A percentile compares a stretch with the other conserved stretches of the same genome.
phyloP scores from a whole-genome alignment of 2,888 invertebrate genomes.

The Mythimna impura region DNA sequence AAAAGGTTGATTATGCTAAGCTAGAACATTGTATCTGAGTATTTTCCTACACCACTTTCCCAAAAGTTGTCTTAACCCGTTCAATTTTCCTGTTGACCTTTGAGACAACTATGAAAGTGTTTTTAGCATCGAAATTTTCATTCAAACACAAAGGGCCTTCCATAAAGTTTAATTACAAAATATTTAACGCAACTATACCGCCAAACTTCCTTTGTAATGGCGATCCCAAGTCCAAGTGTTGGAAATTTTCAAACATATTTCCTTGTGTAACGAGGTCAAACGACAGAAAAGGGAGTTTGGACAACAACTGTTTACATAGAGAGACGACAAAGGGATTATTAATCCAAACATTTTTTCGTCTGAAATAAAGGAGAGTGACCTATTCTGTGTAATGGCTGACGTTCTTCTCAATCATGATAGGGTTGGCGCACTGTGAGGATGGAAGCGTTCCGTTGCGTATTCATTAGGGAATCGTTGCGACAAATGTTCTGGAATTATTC shows the following conservation, averaged over 20 bases:
- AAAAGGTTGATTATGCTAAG: too few relatives aligned
- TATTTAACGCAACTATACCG: slow-evolving; percentile 59
- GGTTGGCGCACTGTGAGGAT: slow-evolving; percentile 75
- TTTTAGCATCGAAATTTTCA: slow-evolving; percentile 46
- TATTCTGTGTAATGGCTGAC: slow-evolving; percentile 76
- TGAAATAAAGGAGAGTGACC: slow-evolving; percentile 71
- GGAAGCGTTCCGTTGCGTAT: slow-evolving; percentile 76
- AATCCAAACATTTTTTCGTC: slow-evolving; percentile 76
- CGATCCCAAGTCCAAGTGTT: slow-evolving; percentile 61
- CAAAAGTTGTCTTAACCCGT: slow-evolving; percentile 19
- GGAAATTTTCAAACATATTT: slow-evolving; percentile 63
- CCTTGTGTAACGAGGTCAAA: slow-evolving; percentile 60
- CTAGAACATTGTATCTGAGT: slow-evolving; percentile 7
- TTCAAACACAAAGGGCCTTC: slow-evolving; percentile 38
- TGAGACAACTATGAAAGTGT: slow-evolving; percentile 38
- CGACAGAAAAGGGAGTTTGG: slow-evolving; percentile 57
- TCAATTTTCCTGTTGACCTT: slow-evolving; percentile 38
- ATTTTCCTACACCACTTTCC: slow-evolving; percentile 8
- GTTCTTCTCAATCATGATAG: slow-evolving; percentile 86
- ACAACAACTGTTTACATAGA: slow-evolving; percentile 58
- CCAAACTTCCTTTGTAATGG: slow-evolving; percentile 60
- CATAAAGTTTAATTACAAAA: slow-evolving; percentile 64
- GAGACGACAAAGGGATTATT: slow-evolving; percentile 73
- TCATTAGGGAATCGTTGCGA: slow-evolving; percentile 81
- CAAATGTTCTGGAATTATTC: slow-evolving; percentile 81